Percentiles rank a stretch among this genome's conserved stretches.
Evolutionary conservation across 2,888 invertebrate species (phyloP).

Genomic region (Epinotia bilunana): DNA sequence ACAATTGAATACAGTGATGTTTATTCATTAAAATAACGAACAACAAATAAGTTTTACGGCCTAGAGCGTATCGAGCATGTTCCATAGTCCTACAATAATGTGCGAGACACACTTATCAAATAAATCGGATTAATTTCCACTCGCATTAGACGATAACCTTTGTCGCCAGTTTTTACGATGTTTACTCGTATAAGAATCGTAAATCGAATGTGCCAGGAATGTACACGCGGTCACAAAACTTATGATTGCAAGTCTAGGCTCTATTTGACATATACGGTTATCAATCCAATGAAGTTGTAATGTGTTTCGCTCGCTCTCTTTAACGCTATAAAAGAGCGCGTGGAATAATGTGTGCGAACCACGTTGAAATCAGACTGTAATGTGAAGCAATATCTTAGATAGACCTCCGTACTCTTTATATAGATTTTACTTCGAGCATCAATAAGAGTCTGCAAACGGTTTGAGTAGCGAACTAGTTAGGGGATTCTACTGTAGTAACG

Average conservation of each 20-base stretch:
- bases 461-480: neutral
- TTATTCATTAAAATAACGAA: neutral
- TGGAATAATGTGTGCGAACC: neutral
- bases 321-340: neutral
- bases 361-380: neutral
- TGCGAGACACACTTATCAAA: neutral
- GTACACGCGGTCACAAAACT: neutral
- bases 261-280: neutral
- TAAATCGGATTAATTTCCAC: slow-evolving; percentile 3
- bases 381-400: neutral
- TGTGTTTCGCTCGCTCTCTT: neutral
- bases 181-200: slow-evolving; percentile 29
- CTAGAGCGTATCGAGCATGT: neutral
- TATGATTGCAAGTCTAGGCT: slow-evolving; percentile 12
- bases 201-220: slow-evolving; percentile 22
- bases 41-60: neutral
- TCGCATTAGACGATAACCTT: slow-evolving; percentile 10
- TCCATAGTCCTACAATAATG: neutral
- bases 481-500: neutral
- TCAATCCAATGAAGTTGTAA: neutral
- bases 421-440: slow-evolving; percentile 2
- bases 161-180: slow-evolving; percentile 31
- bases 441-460: slow-evolving; percentile 5
- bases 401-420: neutral
- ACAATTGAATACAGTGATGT: too few species aligned